Evolutionary conservation across 2,113 vertebrate genomes (phyloP).

Genomic region (Oryzias woworae): DNA sequence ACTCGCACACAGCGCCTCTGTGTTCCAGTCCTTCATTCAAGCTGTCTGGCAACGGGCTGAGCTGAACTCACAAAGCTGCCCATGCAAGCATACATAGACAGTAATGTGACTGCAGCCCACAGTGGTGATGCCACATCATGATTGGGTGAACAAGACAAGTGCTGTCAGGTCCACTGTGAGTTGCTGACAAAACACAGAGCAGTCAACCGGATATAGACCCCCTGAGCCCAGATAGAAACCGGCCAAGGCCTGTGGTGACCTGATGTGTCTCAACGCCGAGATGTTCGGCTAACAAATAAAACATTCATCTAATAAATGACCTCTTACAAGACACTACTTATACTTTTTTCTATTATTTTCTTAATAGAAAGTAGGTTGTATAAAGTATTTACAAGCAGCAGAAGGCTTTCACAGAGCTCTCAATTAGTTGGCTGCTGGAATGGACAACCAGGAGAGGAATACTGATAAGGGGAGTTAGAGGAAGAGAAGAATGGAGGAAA

Average conservation of each 20-base stretch:
- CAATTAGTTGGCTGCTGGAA: too few relatives aligned
- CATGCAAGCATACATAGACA: conserved; percentile 6
- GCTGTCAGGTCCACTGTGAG: conserved; percentile 57
- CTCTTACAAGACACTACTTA: too few relatives aligned
- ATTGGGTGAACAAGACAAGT: conserved; percentile 52
- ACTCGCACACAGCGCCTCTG: conserved; percentile 8
- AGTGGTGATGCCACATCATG: conserved; percentile 37
- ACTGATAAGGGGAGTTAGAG: too few relatives aligned
- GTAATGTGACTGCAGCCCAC: conserved; percentile 33
- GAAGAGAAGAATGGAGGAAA: too few relatives aligned
- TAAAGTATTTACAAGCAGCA: too few relatives aligned
- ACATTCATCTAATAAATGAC: too few relatives aligned
- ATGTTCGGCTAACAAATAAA: too few relatives aligned
- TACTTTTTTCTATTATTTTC: too few relatives aligned
- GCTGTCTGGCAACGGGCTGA: conserved; percentile 1
- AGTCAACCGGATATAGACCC: conserved; percentile 41
- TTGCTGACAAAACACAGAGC: conserved; percentile 67
- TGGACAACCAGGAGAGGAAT: too few relatives aligned
- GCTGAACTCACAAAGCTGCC: conserved; percentile 13
- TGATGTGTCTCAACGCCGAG: conserved; percentile 11
- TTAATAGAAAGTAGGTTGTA: too few relatives aligned
- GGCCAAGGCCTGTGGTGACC: conserved; percentile 28
- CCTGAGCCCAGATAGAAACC: conserved; percentile 14
- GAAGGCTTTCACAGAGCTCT: too few relatives aligned
- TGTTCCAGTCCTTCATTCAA: conserved; percentile 20